phyloP scores from a whole-genome alignment of 2,888 invertebrate genomes.

The Rhabditoides inermis region DNA sequence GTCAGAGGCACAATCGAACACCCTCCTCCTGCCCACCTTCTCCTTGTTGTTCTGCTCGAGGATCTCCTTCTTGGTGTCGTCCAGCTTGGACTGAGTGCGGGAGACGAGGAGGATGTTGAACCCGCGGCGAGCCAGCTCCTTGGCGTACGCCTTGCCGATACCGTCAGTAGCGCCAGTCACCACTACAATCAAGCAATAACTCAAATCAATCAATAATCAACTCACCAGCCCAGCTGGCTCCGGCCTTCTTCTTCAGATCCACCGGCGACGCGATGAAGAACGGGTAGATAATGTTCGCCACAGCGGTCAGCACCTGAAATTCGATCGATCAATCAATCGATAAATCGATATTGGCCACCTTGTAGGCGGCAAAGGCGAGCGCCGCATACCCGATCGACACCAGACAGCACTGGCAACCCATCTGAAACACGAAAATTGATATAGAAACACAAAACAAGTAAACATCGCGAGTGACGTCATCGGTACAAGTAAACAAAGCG shows the following conservation, averaged over 20 bases:
- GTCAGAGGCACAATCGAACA: too few species aligned
- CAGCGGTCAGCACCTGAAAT: constrained; percentile 16
- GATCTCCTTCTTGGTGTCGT: constrained; percentile 44
- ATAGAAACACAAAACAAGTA: too few species aligned
- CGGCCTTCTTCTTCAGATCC: constrained; percentile 40
- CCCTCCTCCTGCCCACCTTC: too few species aligned
- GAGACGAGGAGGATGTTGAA: constrained; percentile 49
- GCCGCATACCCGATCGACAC: constrained; percentile 32
- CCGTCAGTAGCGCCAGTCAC: constrained; percentile 52
- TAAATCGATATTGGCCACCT: constrained; percentile 3
- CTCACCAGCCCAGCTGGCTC: constrained; percentile 45
- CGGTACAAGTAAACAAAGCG: too few species aligned
- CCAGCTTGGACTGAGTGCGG: constrained; percentile 44
- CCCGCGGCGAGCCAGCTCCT: constrained; percentile 41
- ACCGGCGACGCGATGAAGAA: constrained; percentile 32
- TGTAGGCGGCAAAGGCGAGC: constrained; percentile 21
- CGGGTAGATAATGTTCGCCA: constrained; percentile 34
- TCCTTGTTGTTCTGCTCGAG: constrained; percentile 17
- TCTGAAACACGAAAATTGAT: too few species aligned
- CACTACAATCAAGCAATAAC: constrained; percentile 26
- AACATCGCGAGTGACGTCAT: too few species aligned
- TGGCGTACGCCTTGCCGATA: constrained; percentile 51
- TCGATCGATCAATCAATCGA: neutral
- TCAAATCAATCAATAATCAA: neutral
- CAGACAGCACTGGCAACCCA: constrained; percentile 36